phyloP scores from a whole-genome alignment of 2,113 vertebrate species.

The Rana temporaria region DNA sequence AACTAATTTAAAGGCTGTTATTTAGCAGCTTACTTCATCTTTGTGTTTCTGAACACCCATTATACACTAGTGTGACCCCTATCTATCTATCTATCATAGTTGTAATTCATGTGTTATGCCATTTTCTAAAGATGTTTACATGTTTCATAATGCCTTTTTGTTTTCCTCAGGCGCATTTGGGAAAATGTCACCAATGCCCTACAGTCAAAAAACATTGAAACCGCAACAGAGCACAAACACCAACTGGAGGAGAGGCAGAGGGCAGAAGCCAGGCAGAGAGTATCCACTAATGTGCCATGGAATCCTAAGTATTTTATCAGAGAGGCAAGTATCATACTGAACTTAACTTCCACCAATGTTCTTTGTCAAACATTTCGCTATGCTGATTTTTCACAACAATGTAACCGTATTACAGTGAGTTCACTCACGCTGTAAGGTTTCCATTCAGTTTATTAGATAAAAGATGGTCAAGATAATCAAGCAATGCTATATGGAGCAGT shows the following conservation, averaged over 20 bases:
- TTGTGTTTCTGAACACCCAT: too few relatives aligned
- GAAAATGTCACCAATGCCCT: conserved; percentile 86
- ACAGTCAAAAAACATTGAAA: conserved; percentile 83
- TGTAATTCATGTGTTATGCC: background rate
- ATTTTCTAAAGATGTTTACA: background rate
- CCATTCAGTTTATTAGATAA: conserved; percentile 29
- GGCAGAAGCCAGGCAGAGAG: conserved; percentile 81
- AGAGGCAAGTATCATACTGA: conserved; percentile 76
- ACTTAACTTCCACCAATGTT: background rate
- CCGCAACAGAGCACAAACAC: conserved; percentile 89
- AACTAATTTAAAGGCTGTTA: too few relatives aligned
- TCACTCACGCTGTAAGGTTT: background rate
- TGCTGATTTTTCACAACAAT: background rate
- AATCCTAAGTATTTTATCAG: conserved; percentile 88
- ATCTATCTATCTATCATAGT: too few relatives aligned
- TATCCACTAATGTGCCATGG: conserved; percentile 75
- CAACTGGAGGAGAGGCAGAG: conserved; percentile 88
- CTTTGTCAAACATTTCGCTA: background rate
- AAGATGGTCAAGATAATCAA: conserved; percentile 10
- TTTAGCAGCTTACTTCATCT: too few relatives aligned
- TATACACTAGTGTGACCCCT: too few relatives aligned
- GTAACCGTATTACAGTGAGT: background rate
- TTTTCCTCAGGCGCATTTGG: conserved; percentile 82
- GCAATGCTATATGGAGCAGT: conserved; percentile 21
- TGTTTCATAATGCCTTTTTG: background rate